Conservation (phyloP, 2,113 vertebrate species). For the Cinclus mexicanus region DNA sequence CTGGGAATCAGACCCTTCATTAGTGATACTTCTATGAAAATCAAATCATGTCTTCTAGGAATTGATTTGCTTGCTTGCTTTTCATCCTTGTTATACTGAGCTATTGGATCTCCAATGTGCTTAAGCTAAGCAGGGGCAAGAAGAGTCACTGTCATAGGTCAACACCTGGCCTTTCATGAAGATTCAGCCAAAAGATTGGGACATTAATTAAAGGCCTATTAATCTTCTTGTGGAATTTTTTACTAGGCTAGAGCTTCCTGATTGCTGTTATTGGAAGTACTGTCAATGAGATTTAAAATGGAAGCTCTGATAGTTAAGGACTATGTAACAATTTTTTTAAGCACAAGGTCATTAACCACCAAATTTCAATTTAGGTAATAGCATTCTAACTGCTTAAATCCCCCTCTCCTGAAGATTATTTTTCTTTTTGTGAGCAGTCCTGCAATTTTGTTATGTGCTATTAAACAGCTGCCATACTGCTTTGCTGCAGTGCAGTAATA, state of each 20-base stretch:
- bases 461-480: slow-evolving; percentile 39
- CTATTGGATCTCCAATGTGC: background rate
- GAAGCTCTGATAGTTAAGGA: background rate
- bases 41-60: background rate
- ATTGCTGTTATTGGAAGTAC: background rate
- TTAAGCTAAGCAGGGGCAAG: background rate
- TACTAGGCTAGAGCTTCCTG: background rate
- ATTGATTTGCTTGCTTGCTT: background rate
- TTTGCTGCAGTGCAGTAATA: slow-evolving; percentile 47
- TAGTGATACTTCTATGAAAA: background rate
- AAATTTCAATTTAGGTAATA: slow-evolving; percentile 55
- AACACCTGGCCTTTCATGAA: background rate
- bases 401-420: slow-evolving; percentile 21
- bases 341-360: slow-evolving; percentile 6
- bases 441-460: slow-evolving; percentile 22
- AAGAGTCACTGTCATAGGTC: background rate
- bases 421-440: slow-evolving; percentile 14
- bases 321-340: background rate
- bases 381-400: slow-evolving; percentile 44
- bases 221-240: slow-evolving; percentile 17
- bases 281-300: slow-evolving; percentile 29
- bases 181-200: background rate
- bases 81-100: background rate
- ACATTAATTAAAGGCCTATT: slow-evolving; percentile 3
- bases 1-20: background rate